These are phyloP conservation scores for Biston stratarius DNA, from an alignment of 2,888 invertebrate species.

Conservation along the genomic window DNA sequence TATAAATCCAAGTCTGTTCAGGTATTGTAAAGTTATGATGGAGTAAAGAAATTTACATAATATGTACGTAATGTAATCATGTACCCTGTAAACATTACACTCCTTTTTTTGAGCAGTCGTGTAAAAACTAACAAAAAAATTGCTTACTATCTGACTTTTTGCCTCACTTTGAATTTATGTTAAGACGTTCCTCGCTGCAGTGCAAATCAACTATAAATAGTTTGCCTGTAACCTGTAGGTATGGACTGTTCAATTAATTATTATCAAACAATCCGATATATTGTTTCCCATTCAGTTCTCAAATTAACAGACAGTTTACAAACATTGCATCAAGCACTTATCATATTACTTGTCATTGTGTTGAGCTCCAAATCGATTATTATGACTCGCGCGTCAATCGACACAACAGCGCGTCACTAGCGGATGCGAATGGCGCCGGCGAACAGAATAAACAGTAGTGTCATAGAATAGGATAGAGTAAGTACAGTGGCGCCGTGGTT, in stretches of 20 bases:
- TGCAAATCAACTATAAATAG: neutral
- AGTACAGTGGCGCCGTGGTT: constrained; percentile 61
- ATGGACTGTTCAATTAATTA: constrained; percentile 11
- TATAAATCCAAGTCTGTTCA: no score
- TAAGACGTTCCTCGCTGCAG: neutral
- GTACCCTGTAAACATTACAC: no score
- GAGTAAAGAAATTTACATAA: no score
- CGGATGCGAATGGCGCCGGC: constrained; percentile 77
- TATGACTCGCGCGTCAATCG: constrained; percentile 62
- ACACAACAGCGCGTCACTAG: constrained; percentile 72
- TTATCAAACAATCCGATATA: constrained; percentile 37
- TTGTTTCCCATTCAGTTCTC: constrained; percentile 33
- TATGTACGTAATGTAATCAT: no score
- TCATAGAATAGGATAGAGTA: constrained; percentile 28
- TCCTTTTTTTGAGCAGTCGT: no score
- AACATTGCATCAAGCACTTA: constrained; percentile 49
- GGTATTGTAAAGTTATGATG: no score
- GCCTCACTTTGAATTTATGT: neutral
- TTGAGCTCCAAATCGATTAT: constrained; percentile 58
- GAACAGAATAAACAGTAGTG: constrained; percentile 36
- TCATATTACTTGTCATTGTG: constrained; percentile 54
- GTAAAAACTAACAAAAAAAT: no score
- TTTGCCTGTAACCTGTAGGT: neutral
- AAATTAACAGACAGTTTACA: constrained; percentile 40
- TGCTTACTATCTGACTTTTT: no score